Conservation (phyloP, 2,888 invertebrate species). For the Prosopocoilus inquinatus region DNA sequence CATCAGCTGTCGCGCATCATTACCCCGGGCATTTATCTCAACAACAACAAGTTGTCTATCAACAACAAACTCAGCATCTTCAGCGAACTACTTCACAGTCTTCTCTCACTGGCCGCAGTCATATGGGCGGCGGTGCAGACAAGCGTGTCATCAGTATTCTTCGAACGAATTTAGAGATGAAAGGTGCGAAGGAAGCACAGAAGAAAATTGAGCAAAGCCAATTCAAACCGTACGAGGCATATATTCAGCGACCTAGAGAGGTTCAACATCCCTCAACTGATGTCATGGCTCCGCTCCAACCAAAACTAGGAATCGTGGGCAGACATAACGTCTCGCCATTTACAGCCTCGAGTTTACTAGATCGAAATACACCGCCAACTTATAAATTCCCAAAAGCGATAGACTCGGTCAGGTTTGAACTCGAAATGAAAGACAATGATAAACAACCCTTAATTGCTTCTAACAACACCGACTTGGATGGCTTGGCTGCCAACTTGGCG, state of each 20-base stretch:
- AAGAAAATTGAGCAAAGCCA: constrained; percentile 51
- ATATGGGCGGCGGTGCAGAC: constrained; percentile 26
- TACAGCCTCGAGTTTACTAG: constrained; percentile 55
- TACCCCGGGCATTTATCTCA: constrained; percentile 38
- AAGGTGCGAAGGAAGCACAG: constrained; percentile 56
- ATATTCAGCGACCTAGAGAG: constrained; percentile 36
- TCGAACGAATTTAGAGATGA: constrained; percentile 70
- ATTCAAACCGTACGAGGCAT: constrained; percentile 28
- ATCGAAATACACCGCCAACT: constrained; percentile 53
- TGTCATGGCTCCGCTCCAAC: constrained; percentile 48
- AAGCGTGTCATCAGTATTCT: constrained; percentile 70
- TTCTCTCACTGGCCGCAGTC: constrained; percentile 30
- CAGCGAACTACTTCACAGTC: constrained; percentile 37
- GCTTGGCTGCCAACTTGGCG: constrained; percentile 61
- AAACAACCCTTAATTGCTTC: constrained; percentile 21
- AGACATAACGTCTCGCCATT: constrained; percentile 58
- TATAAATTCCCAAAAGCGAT: constrained; percentile 67
- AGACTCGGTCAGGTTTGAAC: constrained; percentile 61
- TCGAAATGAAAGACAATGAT: constrained; percentile 40
- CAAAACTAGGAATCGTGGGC: constrained; percentile 52
- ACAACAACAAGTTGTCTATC: constrained; percentile 27
- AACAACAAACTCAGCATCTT: constrained; percentile 25
- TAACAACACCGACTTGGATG: constrained; percentile 50
- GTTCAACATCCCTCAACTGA: constrained; percentile 49
- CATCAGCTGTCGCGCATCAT: constrained; percentile 40